These are phyloP conservation scores for Anthonomus grandis DNA, from an alignment of 1,140 invertebrate species.

Conservation along the genomic window DNA sequence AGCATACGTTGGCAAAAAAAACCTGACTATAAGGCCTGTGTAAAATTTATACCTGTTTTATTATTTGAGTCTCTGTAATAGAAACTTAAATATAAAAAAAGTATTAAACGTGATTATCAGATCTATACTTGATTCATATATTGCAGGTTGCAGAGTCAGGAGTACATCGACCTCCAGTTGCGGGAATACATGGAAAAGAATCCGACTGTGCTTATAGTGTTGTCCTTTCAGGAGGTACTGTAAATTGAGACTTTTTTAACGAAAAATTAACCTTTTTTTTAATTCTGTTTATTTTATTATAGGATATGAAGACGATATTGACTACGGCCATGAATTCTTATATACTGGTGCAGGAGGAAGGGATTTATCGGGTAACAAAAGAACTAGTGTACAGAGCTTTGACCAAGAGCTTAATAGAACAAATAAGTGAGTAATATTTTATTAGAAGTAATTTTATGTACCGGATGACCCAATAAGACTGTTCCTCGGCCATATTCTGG, in stretches of 20 bases:
- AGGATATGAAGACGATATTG: constrained; percentile 81
- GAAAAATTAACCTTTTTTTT: background rate
- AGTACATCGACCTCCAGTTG: constrained; percentile 68
- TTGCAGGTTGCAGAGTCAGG: constrained; percentile 74
- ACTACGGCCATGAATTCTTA: constrained; percentile 78
- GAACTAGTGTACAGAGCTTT: constrained; percentile 75
- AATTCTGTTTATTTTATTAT: background rate
- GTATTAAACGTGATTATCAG: background rate
- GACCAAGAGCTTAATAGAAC: constrained; percentile 75
- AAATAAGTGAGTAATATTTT: constrained; percentile 61
- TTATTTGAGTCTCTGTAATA: too few relatives aligned
- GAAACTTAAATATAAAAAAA: too few relatives aligned
- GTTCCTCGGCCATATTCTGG: too few relatives aligned
- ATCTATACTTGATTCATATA: too few relatives aligned
- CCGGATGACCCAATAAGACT: too few relatives aligned
- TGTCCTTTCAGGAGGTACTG: constrained; percentile 69
- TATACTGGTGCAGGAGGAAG: constrained; percentile 83
- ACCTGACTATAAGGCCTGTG: too few relatives aligned
- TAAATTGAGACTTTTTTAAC: background rate
- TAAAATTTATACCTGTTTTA: too few relatives aligned
- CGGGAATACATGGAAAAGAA: constrained; percentile 80
- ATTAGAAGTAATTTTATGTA: constrained; percentile 1
- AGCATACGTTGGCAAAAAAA: too few relatives aligned
- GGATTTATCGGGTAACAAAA: constrained; percentile 79
- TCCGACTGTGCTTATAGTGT: constrained; percentile 79